Conservation (phyloP, 2,888 invertebrate species). For the Strigamia crassipes region DNA sequence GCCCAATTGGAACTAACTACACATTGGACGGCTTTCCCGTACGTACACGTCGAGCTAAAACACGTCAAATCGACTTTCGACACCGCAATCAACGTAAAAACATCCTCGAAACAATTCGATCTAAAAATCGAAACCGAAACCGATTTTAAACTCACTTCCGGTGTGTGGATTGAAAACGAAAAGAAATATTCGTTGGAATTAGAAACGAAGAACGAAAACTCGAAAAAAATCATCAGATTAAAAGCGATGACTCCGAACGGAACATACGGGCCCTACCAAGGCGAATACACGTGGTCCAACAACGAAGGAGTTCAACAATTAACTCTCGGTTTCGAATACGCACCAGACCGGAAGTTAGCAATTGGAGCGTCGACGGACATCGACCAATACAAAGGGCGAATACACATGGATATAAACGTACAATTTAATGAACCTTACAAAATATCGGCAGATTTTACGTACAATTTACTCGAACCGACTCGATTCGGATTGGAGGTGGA, state of each 20-base stretch:
- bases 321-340: background rate
- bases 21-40: too few relatives aligned
- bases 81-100: too few relatives aligned
- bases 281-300: background rate
- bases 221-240: background rate
- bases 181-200: background rate
- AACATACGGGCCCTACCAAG: background rate
- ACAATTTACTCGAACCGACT: background rate
- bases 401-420: background rate
- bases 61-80: too few relatives aligned
- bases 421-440: background rate
- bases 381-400: background rate
- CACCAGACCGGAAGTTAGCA: constrained; percentile 33
- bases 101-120: too few relatives aligned
- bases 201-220: background rate
- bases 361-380: background rate
- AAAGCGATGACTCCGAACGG: background rate
- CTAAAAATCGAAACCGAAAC: too few relatives aligned
- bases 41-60: too few relatives aligned
- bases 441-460: background rate
- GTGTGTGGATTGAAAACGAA: background rate
- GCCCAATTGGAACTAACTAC: too few relatives aligned
- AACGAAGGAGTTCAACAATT: background rate
- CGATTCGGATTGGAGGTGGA: background rate
- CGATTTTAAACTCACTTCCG: background rate